These are phyloP conservation scores for Drosophila sucinea DNA, from an alignment of 1,140 invertebrate species.

Conservation along the genomic window DNA sequence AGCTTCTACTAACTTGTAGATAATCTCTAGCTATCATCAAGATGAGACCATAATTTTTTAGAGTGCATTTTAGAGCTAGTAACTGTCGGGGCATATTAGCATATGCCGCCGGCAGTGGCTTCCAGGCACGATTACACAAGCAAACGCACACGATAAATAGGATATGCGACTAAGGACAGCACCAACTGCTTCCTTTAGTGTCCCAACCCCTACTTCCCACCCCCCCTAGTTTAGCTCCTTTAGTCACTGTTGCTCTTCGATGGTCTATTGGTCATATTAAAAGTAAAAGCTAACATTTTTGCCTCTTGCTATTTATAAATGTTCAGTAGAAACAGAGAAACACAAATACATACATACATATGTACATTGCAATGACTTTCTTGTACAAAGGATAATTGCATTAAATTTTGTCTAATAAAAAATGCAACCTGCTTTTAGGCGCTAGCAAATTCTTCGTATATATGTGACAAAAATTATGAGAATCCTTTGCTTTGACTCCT, in stretches of 20 bases:
- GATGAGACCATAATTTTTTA: not conserved
- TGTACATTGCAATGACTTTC: slow-evolving; percentile 24
- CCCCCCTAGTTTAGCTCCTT: too few species aligned
- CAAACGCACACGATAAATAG: slow-evolving; percentile 67
- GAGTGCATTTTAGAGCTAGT: slow-evolving; percentile 29
- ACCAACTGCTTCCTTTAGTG: not conserved
- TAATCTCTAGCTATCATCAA: too few species aligned
- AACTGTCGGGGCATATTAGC: slow-evolving; percentile 54
- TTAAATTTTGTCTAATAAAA: slow-evolving; percentile 67
- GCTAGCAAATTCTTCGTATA: slow-evolving; percentile 40
- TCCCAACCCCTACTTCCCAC: not conserved
- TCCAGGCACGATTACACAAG: slow-evolving; percentile 65
- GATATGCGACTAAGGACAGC: slow-evolving; percentile 35
- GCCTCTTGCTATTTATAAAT: slow-evolving; percentile 60
- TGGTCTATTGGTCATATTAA: slow-evolving; percentile 31
- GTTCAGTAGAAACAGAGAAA: slow-evolving; percentile 42
- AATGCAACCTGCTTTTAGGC: slow-evolving; percentile 75
- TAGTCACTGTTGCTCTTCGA: not conserved
- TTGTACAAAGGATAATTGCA: slow-evolving; percentile 51
- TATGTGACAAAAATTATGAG: slow-evolving; percentile 59
- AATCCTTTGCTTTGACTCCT: slow-evolving; percentile 42
- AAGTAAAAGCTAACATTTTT: slow-evolving; percentile 72
- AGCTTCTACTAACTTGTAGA: too few species aligned
- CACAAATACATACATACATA: slow-evolving; percentile 37
- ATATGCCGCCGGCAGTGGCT: slow-evolving; percentile 67